Percentiles rank a stretch among this genome's conserved stretches.
Evolutionary conservation across 1,140 invertebrate species (phyloP).

Genomic region (Atta colombica): DNA sequence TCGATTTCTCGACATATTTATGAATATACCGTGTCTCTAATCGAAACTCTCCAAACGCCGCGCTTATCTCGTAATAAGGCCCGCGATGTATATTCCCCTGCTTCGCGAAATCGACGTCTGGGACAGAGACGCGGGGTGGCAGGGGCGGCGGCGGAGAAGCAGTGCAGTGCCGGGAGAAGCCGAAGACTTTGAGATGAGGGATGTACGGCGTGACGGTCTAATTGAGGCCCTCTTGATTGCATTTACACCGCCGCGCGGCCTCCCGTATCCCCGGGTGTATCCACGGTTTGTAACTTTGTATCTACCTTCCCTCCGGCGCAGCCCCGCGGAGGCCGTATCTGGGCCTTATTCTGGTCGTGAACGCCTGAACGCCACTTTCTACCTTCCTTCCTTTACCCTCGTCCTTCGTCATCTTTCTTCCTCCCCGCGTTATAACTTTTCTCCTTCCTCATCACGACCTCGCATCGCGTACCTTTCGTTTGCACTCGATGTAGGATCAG

Average conservation of each 20-base stretch:
- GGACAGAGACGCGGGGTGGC: not conserved
- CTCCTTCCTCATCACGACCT: slow-evolving; percentile 49
- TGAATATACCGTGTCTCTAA: not conserved
- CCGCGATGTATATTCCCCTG: slow-evolving; percentile 17
- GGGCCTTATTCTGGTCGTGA: not conserved
- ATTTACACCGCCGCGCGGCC: slow-evolving; percentile 82
- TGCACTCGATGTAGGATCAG: slow-evolving; percentile 35
- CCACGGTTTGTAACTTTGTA: slow-evolving; percentile 48
- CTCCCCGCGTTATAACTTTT: not conserved
- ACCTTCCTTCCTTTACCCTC: slow-evolving; percentile 46
- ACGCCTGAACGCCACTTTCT: slow-evolving; percentile 44
- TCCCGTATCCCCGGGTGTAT: slow-evolving; percentile 77
- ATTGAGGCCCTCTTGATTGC: slow-evolving; percentile 85
- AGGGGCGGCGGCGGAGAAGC: not conserved
- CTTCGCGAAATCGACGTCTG: slow-evolving; percentile 23
- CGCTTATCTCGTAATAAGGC: slow-evolving; percentile 52
- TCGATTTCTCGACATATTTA: slow-evolving; percentile 9
- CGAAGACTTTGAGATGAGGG: slow-evolving; percentile 79
- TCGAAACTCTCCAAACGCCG: not conserved
- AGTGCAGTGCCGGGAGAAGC: slow-evolving; percentile 15
- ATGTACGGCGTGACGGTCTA: slow-evolving; percentile 84
- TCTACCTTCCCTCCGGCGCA: slow-evolving; percentile 51
- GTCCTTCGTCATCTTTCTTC: not conserved
- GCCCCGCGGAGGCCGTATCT: slow-evolving; percentile 58
- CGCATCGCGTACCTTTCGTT: slow-evolving; percentile 47